Evolutionary conservation across 2,888 invertebrate species (phyloP).

Genomic region (Nowickia ferox): DNA sequence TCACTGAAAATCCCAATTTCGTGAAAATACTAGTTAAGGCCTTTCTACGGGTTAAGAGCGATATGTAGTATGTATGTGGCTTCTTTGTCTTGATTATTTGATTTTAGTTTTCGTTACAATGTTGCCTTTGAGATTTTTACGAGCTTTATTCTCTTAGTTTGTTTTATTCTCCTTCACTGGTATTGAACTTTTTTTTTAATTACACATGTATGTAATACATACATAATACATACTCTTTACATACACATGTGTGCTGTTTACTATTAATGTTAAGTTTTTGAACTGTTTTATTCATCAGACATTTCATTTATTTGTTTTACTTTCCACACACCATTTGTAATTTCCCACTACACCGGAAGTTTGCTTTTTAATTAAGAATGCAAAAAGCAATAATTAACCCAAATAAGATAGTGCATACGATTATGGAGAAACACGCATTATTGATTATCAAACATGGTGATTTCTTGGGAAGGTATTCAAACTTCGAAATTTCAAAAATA

Average conservation of each 20-base stretch:
- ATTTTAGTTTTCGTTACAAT: constrained; percentile 36
- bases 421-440: constrained; percentile 3
- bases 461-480: too few relatives aligned
- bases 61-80: not conserved
- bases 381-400: constrained; percentile 47
- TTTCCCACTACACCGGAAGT: constrained; percentile 69
- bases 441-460: not conserved
- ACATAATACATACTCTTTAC: not conserved
- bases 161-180: constrained; percentile 24
- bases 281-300: constrained; percentile 30
- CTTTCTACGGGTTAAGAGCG: too few relatives aligned
- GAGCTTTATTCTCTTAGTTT: constrained; percentile 1
- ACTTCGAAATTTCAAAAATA: too few relatives aligned
- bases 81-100: not conserved
- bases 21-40: too few relatives aligned
- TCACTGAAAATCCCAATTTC: too few relatives aligned
- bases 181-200: not conserved
- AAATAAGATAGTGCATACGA: constrained; percentile 23
- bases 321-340: constrained; percentile 36
- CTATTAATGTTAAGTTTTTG: not conserved
- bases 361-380: constrained; percentile 45
- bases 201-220: not conserved
- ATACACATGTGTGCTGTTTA: too few relatives aligned
- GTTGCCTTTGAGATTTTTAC: constrained; percentile 7
- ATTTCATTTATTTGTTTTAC: constrained; percentile 56